Evolutionary conservation across 2,113 vertebrate genomes (phyloP), one percentile per base, ranked within the genome.

Genomic region (Platycercus adscitus): DNA sequence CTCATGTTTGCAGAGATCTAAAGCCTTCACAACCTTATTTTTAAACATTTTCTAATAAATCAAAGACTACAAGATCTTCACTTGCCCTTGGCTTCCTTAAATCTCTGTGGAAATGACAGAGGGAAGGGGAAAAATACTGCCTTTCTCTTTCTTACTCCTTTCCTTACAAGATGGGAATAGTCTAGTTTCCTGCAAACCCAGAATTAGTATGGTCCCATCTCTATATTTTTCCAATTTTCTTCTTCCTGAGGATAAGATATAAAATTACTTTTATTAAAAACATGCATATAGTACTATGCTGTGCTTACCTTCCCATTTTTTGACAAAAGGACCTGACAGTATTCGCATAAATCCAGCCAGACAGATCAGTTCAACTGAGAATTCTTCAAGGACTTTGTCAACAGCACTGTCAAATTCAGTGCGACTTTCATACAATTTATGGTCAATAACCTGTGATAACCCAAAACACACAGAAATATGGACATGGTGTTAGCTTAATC

Each of bases 291-390:
- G 1, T 65, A 41, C 63, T 72, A 35, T 7, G 19, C 28, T 3
- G 61, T 46, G 39, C 97, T 88, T 97, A 99, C 99, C 99, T 60
- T 98, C 98, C 99, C 99, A 99, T 82, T 99, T 99, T 87, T 97
- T 98, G 91, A 99, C 99, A 43, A 99, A 99, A 10, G 98, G 96
- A 12, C 98, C 99, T 0, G 99, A 99, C 35, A 99, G 98, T 96
- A 99, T 99, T 76, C 99, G 97, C 99, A 99, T 99, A 97, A 99
- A 99, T 3, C 99, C 99, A 0, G 99, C 99, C 61, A 99, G 98
- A 94, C 99, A 99, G 69, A 99, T 98, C 89, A 99, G 95, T 95
- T 99, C 98, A 94, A 98, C 98, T 2, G 98, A 98, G 47, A 99
- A 99, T 56, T 99, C 99, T 75, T 98, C 96, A 28, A 99, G 98